Evolutionary conservation across 2,888 invertebrate species (phyloP), one percentile per base, ranked within the genome.

Genomic region (Himalopsyche tibetana): DNA sequence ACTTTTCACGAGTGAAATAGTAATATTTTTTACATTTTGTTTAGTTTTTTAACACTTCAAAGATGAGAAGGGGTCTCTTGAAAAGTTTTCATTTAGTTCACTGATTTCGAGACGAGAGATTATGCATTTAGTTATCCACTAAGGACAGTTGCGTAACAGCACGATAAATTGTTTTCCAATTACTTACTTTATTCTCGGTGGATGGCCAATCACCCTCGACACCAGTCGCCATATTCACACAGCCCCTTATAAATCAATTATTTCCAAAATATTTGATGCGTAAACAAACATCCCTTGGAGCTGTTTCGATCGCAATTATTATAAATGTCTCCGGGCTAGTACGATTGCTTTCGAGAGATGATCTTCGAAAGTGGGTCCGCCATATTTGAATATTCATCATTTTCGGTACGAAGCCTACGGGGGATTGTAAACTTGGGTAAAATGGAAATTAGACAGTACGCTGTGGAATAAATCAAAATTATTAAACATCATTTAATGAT

Each of bases 341-440:
- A 11, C 19, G 8, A 28, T 63, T 28, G 63, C 63, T 19, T 19
- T 63, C 19, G 8, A n/a, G 63, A 19, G 63, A 63, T 63, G 63
- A 63, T 63, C 63, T 63, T n/a, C 63, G 28, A 63, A 28, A 11
- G 63, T 28, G 63, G 63, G 63, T 63, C 63, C 63, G 63, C 63
- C n/a, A 63, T 63, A 19, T 63, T 63, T 63, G 63, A 63, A 63
- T 63, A 63, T 63, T 63, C 63, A 63, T 63, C n/a, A 63, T 63
- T 28, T 63, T 63, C 63, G 19, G 63, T 5, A 63, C 11, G 3
- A 28, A 5, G 19, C 63, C 15, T 63, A n/a, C 8, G 28, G 19
- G 28, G 19, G 63, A 8, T 19, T 63, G 28, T 2, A 63, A 63
- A 63, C 5, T 63, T 63, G 19, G 9, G 11, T 11, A 19, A 63